Evolutionary conservation across 2,888 invertebrate species (phyloP), one percentile per base, ranked within the genome.

Genomic region (Xylota segnis): DNA sequence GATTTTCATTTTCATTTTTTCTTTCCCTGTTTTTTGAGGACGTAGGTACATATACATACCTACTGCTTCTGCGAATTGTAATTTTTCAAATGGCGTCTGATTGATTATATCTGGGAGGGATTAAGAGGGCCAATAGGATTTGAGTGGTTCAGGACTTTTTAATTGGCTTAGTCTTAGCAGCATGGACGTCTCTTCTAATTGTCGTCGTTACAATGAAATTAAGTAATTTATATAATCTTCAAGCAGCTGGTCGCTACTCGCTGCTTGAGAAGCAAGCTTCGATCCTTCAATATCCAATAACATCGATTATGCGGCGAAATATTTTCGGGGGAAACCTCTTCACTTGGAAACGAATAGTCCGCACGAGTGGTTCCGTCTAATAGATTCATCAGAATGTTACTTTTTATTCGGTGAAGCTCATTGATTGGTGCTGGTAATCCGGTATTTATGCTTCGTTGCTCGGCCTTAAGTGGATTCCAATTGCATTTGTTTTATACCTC

Each of bases 21-120:
- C 27, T 18, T n/a, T 18, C 3, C 3, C 3, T 1, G 1, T 23
- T 23, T 23, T 23, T 23, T 23, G 23, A 23, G 2, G 23, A 5
- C 3, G 37, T 9, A n/a, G n/a, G n/a, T n/a, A n/a, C n/a, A n/a
- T n/a, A n/a, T n/a, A n/a, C n/a, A n/a, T n/a, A n/a, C n/a, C n/a
- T n/a, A n/a, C n/a, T 52, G 4, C 18, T 52, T n/a, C 43, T 43
- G 23, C 23, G 50, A 52, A 23, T 54, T n/a, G 14, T 14, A n/a
- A 43, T 43, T 43, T 52, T 12, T 23, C 52, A 52, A 52, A 52
- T 52, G 27, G 14, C 27, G 18, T 54, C 54, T n/a, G 54, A 54
- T 54, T 54, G 54, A 54, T 54, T 54, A n/a, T 29, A 29, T 6
- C n/a, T 14, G n/a, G 14, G 54, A 4, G 12, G 12, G 32, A 6